A percentile compares a stretch with the other conserved stretches of the same genome.
Evolutionary conservation across 1,140 invertebrate genomes (phyloP).

Genomic region (Stratiolaelaps scimitus): DNA sequence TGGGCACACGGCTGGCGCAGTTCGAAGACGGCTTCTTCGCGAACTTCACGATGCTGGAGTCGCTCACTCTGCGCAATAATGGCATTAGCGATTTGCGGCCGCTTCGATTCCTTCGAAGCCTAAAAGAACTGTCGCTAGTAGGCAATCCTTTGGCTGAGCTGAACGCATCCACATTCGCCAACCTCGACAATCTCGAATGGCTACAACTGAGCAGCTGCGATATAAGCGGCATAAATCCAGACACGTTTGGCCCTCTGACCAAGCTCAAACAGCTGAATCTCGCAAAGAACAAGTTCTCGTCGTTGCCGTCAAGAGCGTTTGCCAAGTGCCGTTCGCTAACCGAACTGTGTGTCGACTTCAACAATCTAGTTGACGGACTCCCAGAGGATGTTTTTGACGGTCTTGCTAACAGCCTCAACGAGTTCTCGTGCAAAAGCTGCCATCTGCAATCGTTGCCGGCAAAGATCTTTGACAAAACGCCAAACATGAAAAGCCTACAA

Average conservation of each 20-base stretch:
- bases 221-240: background rate
- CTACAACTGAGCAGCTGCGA: background rate
- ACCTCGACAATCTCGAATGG: background rate
- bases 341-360: background rate
- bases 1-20: background rate
- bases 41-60: background rate
- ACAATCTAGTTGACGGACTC: background rate
- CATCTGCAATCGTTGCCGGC: background rate
- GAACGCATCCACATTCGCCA: background rate
- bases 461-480: background rate
- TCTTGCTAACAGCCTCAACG: background rate
- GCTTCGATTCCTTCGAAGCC: background rate
- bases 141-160: background rate
- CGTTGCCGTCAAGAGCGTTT: background rate
- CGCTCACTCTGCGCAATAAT: background rate
- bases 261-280: background rate
- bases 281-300: background rate
- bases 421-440: background rate
- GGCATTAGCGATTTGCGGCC: background rate
- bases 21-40: slow-evolving; percentile 15
- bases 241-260: background rate
- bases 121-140: background rate
- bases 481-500: background rate
- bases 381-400: background rate
- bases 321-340: background rate